phyloP scores from a whole-genome alignment of 2,113 vertebrate species.

The Xenotilapia leptura region DNA sequence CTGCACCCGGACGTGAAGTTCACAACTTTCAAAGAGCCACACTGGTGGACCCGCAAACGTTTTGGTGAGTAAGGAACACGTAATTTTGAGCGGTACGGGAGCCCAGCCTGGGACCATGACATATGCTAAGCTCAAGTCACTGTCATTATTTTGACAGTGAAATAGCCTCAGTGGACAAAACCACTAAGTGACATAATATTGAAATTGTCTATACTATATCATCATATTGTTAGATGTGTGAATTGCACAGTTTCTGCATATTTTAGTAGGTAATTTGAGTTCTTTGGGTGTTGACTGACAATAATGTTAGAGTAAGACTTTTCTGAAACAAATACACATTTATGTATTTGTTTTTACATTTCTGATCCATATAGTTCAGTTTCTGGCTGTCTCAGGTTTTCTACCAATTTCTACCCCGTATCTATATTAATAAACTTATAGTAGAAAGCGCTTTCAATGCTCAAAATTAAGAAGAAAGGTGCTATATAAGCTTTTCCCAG shows the following conservation, averaged over 20 bases:
- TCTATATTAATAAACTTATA: neutral
- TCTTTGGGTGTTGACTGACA: neutral
- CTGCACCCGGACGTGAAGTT: slow-evolving; percentile 89
- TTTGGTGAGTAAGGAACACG: slow-evolving; percentile 78
- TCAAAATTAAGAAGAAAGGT: neutral
- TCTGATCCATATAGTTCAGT: neutral
- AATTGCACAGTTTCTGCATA: neutral
- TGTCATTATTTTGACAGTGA: neutral
- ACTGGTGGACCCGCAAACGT: slow-evolving; percentile 97
- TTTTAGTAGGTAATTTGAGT: neutral
- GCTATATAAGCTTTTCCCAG: neutral
- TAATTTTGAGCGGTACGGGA: neutral
- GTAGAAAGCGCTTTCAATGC: neutral
- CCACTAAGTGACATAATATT: neutral
- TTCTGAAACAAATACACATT: neutral
- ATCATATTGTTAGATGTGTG: neutral
- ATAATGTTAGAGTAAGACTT: neutral
- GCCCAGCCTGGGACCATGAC: neutral
- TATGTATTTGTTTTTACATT: neutral
- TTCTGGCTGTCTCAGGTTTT: fast-evolving
- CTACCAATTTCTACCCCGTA: neutral
- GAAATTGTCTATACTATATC: neutral
- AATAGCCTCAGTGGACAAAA: neutral
- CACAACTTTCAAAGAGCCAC: slow-evolving; percentile 91
- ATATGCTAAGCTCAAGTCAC: neutral